Base-by-base conservation (phyloP, 2,113 vertebrate species). In the Perca schrenkii region DNA sequence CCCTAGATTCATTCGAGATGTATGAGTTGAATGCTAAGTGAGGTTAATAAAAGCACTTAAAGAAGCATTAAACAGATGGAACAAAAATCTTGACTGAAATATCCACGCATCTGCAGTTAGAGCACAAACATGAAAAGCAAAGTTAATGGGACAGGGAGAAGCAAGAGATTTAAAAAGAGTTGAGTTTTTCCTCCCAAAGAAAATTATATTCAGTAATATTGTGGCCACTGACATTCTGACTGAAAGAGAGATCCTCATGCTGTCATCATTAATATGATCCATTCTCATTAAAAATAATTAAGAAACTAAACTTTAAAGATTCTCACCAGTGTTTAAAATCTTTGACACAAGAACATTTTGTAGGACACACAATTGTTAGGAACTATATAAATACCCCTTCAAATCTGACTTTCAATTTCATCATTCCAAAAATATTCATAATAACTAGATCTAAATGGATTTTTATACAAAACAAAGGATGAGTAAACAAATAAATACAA, bases 401-500 rank as follows among this genome's bases (percentile, higher is more conserved):
- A 79, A 70, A 82, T 56, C 57, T 46, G 62, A 79, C 57, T 76
- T 79, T 84, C 47, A 68, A 6, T 52, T 79, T 77, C 65, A 36
- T 66, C 66, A 80, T 69, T 66, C 61, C 34, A 76, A 86, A 82
- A 83, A 69, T 63, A 84, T 62, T 87, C 67, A 49, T 36, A 47
- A 64, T 16, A 80, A 71, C 19, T 78, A 84, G 67, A 83, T 85
- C 74, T 86, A 47, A 64, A 71, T 6, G 3, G 56, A 87, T 56
- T 75, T 47, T 72, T 60, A 47, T 80, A 79, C 21, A 79, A 87
- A 90, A 85, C 62, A 63, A 85, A 60, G 6, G 62, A 54, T 50
- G 71, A 86, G 34, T 19, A 64, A 84, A 85, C 62, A 87, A 90
- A 92, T 40, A 86, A 84, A 77, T 88, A 90, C 16, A 76, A 86